A percentile compares a stretch with the other conserved stretches of the same genome.
Evolutionary conservation across 2,888 invertebrate genomes (phyloP).

Genomic region (Phyllotreta cruciferae): DNA sequence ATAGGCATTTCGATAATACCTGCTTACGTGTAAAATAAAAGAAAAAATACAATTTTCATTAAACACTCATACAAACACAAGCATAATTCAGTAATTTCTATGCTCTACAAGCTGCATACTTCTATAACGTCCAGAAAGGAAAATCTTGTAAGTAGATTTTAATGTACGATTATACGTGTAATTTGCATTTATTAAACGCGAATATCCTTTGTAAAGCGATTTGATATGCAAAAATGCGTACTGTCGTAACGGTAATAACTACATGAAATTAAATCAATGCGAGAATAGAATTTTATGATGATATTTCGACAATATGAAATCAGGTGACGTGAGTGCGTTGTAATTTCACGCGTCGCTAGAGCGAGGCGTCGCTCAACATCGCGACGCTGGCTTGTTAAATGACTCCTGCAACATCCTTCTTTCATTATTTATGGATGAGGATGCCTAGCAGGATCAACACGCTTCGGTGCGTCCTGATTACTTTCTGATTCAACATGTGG

Average conservation of each 20-base stretch:
- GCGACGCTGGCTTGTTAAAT: constrained; percentile 42
- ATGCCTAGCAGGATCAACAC: constrained; percentile 44
- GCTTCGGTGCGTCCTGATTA: constrained; percentile 50
- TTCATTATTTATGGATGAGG: constrained; percentile 39
- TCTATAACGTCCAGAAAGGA: no score
- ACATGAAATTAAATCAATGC: neutral
- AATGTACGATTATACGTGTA: no score
- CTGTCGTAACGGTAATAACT: no score
- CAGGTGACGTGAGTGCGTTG: constrained; percentile 45
- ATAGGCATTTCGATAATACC: no score
- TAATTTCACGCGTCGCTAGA: constrained; percentile 55
- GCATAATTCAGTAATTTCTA: no score
- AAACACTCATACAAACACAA: no score
- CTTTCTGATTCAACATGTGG: constrained; percentile 47
- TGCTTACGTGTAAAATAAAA: no score
- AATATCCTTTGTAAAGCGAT: neutral
- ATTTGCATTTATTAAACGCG: no score
- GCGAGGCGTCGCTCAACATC: constrained; percentile 44
- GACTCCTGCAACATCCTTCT: constrained; percentile 37
- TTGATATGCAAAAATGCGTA: neutral
- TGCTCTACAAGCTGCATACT: no score
- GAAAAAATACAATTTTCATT: no score
- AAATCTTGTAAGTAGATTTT: no score
- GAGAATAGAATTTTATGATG: constrained; percentile 1
- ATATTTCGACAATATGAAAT: constrained; percentile 14